phyloP scores from a whole-genome alignment of 2,797 vertebrate species.

The Glyptemys insculpta region DNA sequence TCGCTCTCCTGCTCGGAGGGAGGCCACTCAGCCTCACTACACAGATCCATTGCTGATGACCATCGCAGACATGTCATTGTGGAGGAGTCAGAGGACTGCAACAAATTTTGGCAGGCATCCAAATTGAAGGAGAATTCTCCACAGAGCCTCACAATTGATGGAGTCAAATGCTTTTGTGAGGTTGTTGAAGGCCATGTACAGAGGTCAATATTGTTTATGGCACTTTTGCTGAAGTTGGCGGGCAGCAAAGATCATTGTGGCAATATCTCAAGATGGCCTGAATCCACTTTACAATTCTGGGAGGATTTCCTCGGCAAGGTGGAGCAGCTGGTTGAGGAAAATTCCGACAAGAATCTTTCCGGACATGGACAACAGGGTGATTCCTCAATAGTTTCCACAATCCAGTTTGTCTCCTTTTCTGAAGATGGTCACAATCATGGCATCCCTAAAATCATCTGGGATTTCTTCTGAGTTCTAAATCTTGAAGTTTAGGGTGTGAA shows the following conservation, averaged over 20 bases:
- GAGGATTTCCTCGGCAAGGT: neutral
- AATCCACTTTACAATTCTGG: neutral
- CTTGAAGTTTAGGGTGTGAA: neutral
- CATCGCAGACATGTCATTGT: too few relatives aligned
- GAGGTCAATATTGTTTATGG: neutral
- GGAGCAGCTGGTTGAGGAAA: neutral
- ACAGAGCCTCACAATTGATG: neutral
- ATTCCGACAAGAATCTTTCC: neutral
- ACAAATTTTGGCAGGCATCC: too few relatives aligned
- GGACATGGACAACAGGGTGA: neutral
- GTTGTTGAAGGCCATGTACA: neutral
- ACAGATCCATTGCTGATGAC: too few relatives aligned
- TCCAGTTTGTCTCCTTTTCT: neutral
- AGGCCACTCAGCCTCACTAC: too few relatives aligned
- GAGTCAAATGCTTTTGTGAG: neutral
- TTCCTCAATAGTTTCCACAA: neutral
- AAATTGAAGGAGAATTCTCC: too few relatives aligned
- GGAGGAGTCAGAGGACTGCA: too few relatives aligned
- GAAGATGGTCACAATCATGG: neutral
- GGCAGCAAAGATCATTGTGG: neutral
- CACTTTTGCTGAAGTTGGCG: neutral
- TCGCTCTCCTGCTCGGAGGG: too few relatives aligned
- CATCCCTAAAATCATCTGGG: too few relatives aligned
- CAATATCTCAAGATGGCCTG: neutral
- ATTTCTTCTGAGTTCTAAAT: too few relatives aligned